Percentiles rank a stretch among this genome's conserved stretches.
phyloP scores from a whole-genome alignment of 2,888 invertebrate species.

The Dromius quadrimaculatus region DNA sequence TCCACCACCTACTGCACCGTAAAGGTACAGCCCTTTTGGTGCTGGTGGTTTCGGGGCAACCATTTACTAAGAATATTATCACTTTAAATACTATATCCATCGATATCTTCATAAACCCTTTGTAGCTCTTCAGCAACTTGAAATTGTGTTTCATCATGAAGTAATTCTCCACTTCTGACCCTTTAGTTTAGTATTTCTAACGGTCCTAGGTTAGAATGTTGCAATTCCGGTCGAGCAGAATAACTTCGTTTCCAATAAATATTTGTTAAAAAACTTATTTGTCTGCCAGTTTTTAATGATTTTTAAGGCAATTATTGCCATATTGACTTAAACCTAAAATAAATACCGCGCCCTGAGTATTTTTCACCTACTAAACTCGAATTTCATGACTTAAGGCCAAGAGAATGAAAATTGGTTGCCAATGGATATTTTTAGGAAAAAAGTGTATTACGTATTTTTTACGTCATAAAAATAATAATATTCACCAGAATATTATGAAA shows the following conservation, averaged over 20 bases:
- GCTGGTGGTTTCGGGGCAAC: constrained; percentile 63
- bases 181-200: constrained; percentile 68
- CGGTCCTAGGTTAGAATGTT: constrained; percentile 37
- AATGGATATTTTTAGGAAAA: constrained; percentile 5
- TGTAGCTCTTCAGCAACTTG: constrained; percentile 79
- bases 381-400: constrained; percentile 20
- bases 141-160: constrained; percentile 80
- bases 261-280: constrained; percentile 31
- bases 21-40: constrained; percentile 87
- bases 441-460: not conserved
- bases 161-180: constrained; percentile 72
- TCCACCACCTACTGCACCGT: constrained; percentile 94
- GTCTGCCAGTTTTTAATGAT: constrained; percentile 39
- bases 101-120: constrained; percentile 74
- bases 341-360: constrained; percentile 18
- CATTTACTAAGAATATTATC: constrained; percentile 65
- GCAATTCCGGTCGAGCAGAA: constrained; percentile 41
- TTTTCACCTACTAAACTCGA: constrained; percentile 7
- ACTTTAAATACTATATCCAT: constrained; percentile 71
- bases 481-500: constrained; percentile 6
- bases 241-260: constrained; percentile 14
- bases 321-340: constrained; percentile 30
- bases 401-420: not conserved
- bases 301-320: constrained; percentile 39
- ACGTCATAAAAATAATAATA: constrained; percentile 5